Percentiles rank a stretch among this genome's conserved stretches.
Conservation (phyloP, 2,113 vertebrate genomes). For the Bubalus kerabau region DNA sequence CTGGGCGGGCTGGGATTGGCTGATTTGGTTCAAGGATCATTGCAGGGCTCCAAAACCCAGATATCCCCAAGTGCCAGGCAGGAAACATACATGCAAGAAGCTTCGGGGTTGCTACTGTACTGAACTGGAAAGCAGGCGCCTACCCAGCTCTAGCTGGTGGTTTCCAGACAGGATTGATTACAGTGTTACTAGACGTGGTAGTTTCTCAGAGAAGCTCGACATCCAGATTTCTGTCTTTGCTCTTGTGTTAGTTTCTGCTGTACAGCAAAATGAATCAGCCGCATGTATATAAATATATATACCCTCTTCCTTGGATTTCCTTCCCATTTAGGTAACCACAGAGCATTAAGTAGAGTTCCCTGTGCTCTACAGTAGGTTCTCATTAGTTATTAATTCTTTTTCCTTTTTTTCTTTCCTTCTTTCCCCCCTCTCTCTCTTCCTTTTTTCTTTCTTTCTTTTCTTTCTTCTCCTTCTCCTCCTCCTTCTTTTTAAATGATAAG, state of each 20-base stretch:
- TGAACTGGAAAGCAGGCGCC: background rate
- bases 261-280: background rate
- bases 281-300: background rate
- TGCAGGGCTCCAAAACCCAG: background rate
- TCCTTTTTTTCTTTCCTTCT: too few species aligned
- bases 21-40: background rate
- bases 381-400: background rate
- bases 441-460: background rate
- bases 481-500: background rate
- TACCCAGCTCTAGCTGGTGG: background rate
- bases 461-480: background rate
- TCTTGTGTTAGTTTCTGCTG: background rate
- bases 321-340: background rate
- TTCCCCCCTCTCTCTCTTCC: accelerated
- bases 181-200: background rate
- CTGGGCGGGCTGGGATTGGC: background rate
- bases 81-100: background rate
- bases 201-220: background rate
- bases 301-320: background rate
- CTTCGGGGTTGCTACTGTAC: background rate
- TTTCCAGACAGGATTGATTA: background rate
- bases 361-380: background rate
- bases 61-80: background rate
- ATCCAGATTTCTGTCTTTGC: background rate
- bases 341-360: background rate